Evolutionary conservation across 2,113 vertebrate species (phyloP), one percentile per base, ranked within the genome.

Genomic region (Copsychus sechellarum): DNA sequence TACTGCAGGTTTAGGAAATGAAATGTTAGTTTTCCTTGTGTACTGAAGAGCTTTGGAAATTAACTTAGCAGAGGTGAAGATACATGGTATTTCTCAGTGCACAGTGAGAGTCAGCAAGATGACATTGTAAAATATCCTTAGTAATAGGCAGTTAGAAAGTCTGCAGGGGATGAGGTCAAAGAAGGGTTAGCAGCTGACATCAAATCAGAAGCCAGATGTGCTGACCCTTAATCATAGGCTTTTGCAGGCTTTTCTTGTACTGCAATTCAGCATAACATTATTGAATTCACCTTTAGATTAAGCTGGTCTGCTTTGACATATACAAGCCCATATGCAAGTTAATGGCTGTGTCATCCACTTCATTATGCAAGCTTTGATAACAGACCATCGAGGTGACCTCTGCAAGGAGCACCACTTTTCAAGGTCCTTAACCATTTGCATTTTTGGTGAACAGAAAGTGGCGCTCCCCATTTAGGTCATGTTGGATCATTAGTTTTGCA

Each of bases 201-300:
- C 72, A 96, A 96, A 97, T 96, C 86, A 87, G 88, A 81, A 95
- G 85, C 86, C 86, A 93, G 84, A 96, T 96, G 94, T 93, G 95
- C 96, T 95, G 97, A 97, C 95, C 97, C 92, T 95, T 97, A 91
- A 91, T 96, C 96, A 96, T 62, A 93, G 88, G 85, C 89, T 97
- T 90, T 87, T 51, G 18, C 60, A 66, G 78, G 90, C 64, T 87
- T 79, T 78, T 86, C 81, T 80, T 70, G 92, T 84, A 92, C 84
- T 97, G 96, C 97, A 94, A 97, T 97, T 98, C 97, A 97, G 96
- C 97, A 95, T 93, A 92, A 95, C 74, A 90, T 96, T 96, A 97
- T 92, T 95, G 95, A 95, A 97, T 97, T 93, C 84, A 97, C 96
- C 94, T 96, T 90, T 92, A 88, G 92, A 96, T 95, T 88, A 96